These are phyloP conservation scores for Oligia latruncula DNA, from an alignment of 2,888 invertebrate species.

Conservation along the genomic window DNA sequence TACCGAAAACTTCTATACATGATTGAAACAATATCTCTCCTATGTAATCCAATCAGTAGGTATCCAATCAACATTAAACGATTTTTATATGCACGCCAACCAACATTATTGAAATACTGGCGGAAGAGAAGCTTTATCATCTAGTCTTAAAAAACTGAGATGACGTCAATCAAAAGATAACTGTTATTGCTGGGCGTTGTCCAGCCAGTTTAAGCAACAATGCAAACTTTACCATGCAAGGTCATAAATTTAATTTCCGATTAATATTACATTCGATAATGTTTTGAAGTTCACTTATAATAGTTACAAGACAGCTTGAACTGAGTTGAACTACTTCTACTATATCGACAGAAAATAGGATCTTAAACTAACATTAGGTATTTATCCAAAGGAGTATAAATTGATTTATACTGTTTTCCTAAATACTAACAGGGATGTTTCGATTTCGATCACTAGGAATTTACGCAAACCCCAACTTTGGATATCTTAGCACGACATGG, in stretches of 20 bases:
- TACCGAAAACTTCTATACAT: conserved; percentile 43
- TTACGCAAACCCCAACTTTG: conserved; percentile 24
- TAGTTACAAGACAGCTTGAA: not conserved
- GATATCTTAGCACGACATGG: conserved; percentile 24
- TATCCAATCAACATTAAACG: conserved; percentile 52
- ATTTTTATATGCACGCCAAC: conserved; percentile 50
- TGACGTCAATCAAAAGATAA: conserved; percentile 37
- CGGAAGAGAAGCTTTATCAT: conserved; percentile 44
- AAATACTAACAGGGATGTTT: not conserved
- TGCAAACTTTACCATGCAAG: conserved; percentile 19
- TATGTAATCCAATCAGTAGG: conserved; percentile 52
- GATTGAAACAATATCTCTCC: conserved; percentile 42
- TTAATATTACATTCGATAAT: conserved; percentile 2
- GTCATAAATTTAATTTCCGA: conserved; percentile 18
- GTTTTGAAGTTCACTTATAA: not conserved
- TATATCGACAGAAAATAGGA: not conserved
- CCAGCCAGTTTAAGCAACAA: conserved; percentile 39
- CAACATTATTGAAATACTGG: conserved; percentile 36
- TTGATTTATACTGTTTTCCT: not conserved
- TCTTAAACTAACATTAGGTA: not conserved
- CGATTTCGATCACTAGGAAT: not conserved
- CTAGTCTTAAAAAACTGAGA: conserved; percentile 6
- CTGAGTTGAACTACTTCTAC: not conserved
- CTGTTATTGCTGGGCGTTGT: conserved; percentile 30
- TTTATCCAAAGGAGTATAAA: not conserved